Evolutionary conservation across 2,113 vertebrate genomes (phyloP).

Genomic region (Tonatia bakeri): DNA sequence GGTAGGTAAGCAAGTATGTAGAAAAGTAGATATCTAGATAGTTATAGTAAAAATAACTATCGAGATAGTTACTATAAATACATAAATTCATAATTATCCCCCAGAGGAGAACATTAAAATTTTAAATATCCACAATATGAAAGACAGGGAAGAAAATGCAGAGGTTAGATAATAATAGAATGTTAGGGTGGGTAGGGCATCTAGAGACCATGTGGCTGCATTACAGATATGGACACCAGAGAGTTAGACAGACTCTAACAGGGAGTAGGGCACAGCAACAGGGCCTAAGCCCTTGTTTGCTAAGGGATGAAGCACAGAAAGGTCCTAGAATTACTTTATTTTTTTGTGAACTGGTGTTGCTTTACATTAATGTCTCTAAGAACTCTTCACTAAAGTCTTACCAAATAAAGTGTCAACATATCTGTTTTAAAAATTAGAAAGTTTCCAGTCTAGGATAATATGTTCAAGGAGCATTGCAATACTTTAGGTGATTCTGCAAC

Average conservation of each 20-base stretch:
- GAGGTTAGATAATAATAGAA: neutral
- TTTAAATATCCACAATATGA: conserved; percentile 13
- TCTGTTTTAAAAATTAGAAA: neutral
- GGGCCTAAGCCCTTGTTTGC: neutral
- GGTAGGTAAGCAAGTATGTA: neutral
- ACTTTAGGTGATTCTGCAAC: neutral
- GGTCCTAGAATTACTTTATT: neutral
- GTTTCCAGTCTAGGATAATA: neutral
- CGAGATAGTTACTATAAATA: neutral
- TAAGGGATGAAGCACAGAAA: neutral
- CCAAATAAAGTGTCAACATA: conserved; percentile 11
- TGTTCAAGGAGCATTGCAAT: neutral
- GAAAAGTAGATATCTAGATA: neutral
- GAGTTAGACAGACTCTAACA: neutral
- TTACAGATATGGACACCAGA: neutral
- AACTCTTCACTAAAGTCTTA: conserved; percentile 12
- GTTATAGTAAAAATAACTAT: neutral
- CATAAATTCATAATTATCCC: neutral
- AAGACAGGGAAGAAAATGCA: neutral
- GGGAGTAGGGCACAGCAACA: neutral
- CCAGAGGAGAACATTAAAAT: neutral
- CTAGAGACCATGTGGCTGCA: neutral
- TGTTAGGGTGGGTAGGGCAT: neutral
- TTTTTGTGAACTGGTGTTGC: neutral
- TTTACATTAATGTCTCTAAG: neutral